Evolutionary conservation across 1,140 invertebrate species (phyloP), one percentile per base, ranked within the genome.

Genomic region (Lasioglossum albipes): DNA sequence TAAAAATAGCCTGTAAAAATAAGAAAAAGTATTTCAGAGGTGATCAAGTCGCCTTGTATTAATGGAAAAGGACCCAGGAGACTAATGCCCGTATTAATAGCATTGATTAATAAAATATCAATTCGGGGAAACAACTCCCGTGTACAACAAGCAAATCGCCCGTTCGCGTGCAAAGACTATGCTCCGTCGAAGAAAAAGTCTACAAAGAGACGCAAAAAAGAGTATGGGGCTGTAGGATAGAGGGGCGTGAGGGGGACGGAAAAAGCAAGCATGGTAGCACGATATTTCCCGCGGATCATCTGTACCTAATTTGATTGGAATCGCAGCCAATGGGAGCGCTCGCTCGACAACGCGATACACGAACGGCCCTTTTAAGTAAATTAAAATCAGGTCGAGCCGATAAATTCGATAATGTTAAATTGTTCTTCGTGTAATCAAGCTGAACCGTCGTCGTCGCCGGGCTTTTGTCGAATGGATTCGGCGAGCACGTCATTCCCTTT

Each of bases 221-320:
- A 20, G 9, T 49, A 49, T 36, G 0, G 12, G 2, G 16, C 6
- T 22, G 3, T 41, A 36, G 22, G 42, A 10, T 13, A 18, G 7
- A 12, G 36, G 6, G 12, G 12, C 0, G 16, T 18, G 18, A 27
- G 18, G 36, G 36, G 4, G 13, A 4, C 1, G 10, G 22, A 27
- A 36, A 16, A 61, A 54, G 27, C 18, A 27, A 49, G 41, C 54
- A 59, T 65, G 65, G 57, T 27, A 36, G 18, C 68, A 57, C 49
- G 68, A 27, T 27, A 45, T 45, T 76, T 68, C 0, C 75, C 65
- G 22, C 65, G 75, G 22, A 77, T 77, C 27, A 70, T 77, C 41
- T 49, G 52, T 70, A 49, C 45, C 45, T 49, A 77, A 77, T 77
- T 77, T 70, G 75, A 77, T 77, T 77, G 66, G 45, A 77, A 61